Conservation (phyloP, 2,888 invertebrate species). For the Arrhopalites spinosus region DNA sequence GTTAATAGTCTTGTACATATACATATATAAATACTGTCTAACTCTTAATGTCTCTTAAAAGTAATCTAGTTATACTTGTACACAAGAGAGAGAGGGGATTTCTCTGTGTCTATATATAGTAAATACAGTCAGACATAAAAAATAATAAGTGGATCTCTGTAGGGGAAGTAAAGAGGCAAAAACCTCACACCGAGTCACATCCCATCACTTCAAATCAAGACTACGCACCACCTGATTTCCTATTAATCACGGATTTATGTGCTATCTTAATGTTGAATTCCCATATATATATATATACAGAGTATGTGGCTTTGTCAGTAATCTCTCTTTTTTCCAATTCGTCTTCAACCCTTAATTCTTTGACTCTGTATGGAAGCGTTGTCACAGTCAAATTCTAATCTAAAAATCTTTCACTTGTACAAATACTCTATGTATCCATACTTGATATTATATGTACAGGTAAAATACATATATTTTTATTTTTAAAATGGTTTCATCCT, state of each 20-base stretch:
- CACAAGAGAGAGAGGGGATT: too few species aligned
- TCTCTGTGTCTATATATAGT: too few species aligned
- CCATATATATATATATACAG: not conserved
- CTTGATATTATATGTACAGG: too few species aligned
- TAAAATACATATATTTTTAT: too few species aligned
- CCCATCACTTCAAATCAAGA: constrained; percentile 40
- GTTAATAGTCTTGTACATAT: not conserved
- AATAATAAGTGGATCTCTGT: constrained; percentile 38
- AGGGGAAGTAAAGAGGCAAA: constrained; percentile 36
- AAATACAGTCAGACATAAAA: constrained; percentile 7
- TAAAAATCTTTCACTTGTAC: not conserved
- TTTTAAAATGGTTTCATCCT: too few species aligned
- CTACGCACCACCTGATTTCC: constrained; percentile 41
- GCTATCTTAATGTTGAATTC: constrained; percentile 7
- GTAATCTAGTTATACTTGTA: not conserved
- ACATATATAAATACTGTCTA: not conserved
- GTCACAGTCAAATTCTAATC: not conserved
- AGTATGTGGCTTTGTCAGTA: not conserved
- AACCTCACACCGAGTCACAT: constrained; percentile 45
- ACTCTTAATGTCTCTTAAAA: not conserved
- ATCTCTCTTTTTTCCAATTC: not conserved
- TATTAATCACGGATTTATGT: constrained; percentile 39
- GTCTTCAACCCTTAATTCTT: constrained; percentile 4
- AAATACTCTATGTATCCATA: too few species aligned
- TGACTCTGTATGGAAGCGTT: not conserved